These are phyloP conservation scores for Anas platyrhynchos DNA, from an alignment of 2,113 vertebrate genomes.

Conservation along the genomic window DNA sequence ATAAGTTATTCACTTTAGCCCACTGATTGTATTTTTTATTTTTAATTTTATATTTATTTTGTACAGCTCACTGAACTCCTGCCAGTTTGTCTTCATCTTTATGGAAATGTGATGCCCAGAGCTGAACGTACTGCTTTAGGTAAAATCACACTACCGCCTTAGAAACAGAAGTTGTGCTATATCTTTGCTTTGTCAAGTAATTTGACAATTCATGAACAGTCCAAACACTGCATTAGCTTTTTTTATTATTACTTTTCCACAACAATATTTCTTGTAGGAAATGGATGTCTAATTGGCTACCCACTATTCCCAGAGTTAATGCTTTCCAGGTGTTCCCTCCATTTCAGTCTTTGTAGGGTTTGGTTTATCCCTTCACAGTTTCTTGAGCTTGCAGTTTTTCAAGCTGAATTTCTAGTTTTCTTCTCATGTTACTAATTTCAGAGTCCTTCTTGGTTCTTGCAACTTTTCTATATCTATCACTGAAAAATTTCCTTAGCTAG, in stretches of 20 bases:
- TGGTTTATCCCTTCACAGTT: not conserved
- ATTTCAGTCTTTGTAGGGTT: not conserved
- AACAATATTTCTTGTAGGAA: not conserved
- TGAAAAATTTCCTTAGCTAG: not conserved
- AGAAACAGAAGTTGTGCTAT: not conserved
- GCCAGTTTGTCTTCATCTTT: not conserved
- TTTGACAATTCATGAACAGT: not conserved
- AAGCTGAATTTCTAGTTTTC: not conserved
- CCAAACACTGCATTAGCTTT: not conserved
- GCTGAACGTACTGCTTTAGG: not conserved
- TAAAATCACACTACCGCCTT: not conserved
- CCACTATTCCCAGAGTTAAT: not conserved
- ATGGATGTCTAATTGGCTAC: not conserved
- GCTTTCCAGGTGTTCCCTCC: not conserved
- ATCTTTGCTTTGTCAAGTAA: not conserved
- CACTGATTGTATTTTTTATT: not conserved
- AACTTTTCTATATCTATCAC: not conserved
- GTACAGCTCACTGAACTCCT: not conserved
- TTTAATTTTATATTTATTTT: not conserved
- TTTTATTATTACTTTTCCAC: not conserved
- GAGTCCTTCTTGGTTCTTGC: not conserved
- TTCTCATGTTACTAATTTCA: not conserved
- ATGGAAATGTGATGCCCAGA: not conserved
- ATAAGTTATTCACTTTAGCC: not conserved
- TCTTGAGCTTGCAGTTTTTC: not conserved